Base-by-base conservation (phyloP, 2,797 vertebrate genomes). In the Heteromormyrus szaboi region DNA sequence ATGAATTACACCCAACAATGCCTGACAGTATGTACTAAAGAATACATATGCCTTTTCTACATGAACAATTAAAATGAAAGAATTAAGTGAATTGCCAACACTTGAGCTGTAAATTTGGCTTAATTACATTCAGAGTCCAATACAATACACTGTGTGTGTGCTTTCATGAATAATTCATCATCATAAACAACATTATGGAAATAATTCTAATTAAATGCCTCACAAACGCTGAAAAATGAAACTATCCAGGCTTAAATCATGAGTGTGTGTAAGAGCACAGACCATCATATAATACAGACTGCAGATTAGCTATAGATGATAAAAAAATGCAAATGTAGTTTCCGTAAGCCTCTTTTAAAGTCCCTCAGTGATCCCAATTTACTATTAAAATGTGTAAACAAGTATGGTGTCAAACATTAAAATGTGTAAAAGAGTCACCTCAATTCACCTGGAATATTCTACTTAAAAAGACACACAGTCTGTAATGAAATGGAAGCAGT, bases 121-220 rank as follows among this genome's bases (percentile, higher is more conserved):
- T 81, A 93, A 94, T 92, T 91, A 90, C 90, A 91, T 92, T 90
- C 91, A 90, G 90, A 88, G 90, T 90, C 90, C 91, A 92, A 91
- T 89, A 90, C 53, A 37, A 86, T 90, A 92, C 90, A 92, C 90
- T 90, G 87, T 89, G 90, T 93, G 89, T 76, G 86, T 88, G 90
- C 41, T 93, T 90, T 93, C 90, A 81, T 72, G 92, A 91, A 94
- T 94, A 94, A 94, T 94, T 92, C 94, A 95, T 92, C 92, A 91
- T 88, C 87, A 87, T 93, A 92, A 93, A 95, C 95, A 91, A 90
- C 90, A 93, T 93, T 93, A 92, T 92, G 92, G 93, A 93, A 93
- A 94, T 92, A 89, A 90, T 89, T 86, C 90, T 91, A 90, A 93
- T 91, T 91, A 93, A 89, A 89, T 90, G 89, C 90, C 87, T 91